phyloP scores from a whole-genome alignment of 2,113 vertebrate genomes.

The Tricholaema leucomelas region DNA sequence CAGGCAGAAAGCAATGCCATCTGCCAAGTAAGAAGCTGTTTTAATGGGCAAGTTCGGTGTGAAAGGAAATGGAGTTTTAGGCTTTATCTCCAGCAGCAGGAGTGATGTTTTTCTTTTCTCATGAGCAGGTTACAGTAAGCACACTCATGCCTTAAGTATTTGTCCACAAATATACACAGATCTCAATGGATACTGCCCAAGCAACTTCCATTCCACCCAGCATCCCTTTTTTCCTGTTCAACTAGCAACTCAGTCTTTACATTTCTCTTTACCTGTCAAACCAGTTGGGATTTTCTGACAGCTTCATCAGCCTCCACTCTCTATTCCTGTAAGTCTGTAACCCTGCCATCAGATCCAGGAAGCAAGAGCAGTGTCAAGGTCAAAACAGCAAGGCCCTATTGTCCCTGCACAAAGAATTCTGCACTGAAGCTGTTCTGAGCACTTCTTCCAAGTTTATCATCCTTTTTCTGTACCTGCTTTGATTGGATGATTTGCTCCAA shows the following conservation, averaged over 20 bases:
- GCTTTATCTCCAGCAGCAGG: neutral
- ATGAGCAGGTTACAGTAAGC: neutral
- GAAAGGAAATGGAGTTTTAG: neutral
- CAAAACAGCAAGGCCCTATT: neutral
- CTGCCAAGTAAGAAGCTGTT: slow-evolving; percentile 49
- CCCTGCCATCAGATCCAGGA: neutral
- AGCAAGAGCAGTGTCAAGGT: neutral
- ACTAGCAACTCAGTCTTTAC: neutral
- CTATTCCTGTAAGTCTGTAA: neutral
- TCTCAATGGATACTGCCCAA: neutral
- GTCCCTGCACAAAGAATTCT: neutral
- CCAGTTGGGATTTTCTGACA: neutral
- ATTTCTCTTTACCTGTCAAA: slow-evolving; percentile 12
- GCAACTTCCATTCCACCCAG: neutral
- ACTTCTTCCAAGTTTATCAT: neutral
- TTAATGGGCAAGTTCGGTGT: slow-evolving; percentile 23
- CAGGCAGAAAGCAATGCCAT: slow-evolving; percentile 48
- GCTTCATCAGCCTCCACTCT: slow-evolving; percentile 23
- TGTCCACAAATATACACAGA: neutral
- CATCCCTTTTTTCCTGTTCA: neutral
- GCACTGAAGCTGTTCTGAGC: neutral
- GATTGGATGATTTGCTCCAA: neutral
- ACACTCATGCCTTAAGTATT: neutral
- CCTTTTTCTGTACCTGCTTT: neutral
- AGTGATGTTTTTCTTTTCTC: neutral